Conservation (phyloP, 1,140 invertebrate genomes). For the Brachionus asplanchnoidis region DNA sequence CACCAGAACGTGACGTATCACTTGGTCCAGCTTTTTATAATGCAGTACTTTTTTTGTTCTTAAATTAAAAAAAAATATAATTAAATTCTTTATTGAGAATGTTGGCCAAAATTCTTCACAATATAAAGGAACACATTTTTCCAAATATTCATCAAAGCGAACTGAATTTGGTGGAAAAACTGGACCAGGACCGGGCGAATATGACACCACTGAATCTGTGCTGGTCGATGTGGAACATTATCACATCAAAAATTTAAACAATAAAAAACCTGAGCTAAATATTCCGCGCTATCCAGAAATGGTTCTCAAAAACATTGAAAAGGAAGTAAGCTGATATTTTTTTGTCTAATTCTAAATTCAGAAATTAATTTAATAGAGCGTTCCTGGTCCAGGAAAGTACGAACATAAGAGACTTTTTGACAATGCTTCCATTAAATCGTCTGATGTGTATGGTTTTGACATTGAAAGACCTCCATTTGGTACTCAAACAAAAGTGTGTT, state of each 20-base stretch:
- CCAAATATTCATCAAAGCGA: slow-evolving; percentile 49
- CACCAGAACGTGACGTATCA: slow-evolving; percentile 50
- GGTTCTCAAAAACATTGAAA: slow-evolving; percentile 50
- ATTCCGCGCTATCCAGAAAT: slow-evolving; percentile 55
- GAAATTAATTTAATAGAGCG: slow-evolving; percentile 44
- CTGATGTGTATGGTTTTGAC: slow-evolving; percentile 54
- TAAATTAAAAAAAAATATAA: background rate
- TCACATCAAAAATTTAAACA: slow-evolving; percentile 47
- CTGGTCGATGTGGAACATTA: slow-evolving; percentile 47
- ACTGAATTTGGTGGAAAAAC: slow-evolving; percentile 48
- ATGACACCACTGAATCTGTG: slow-evolving; percentile 49
- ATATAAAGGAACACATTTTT: slow-evolving; percentile 55
- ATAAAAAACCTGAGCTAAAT: slow-evolving; percentile 48
- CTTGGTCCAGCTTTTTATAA: slow-evolving; percentile 56
- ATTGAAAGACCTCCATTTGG: slow-evolving; percentile 56
- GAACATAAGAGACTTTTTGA: slow-evolving; percentile 53
- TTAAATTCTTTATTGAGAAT: background rate
- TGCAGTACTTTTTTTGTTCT: slow-evolving; percentile 44
- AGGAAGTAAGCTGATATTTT: slow-evolving; percentile 47
- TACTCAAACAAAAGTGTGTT: slow-evolving; percentile 53
- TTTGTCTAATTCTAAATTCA: background rate
- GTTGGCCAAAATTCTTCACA: slow-evolving; percentile 21
- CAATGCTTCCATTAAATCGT: slow-evolving; percentile 46
- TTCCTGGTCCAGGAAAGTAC: slow-evolving; percentile 56
- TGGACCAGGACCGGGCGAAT: slow-evolving; percentile 55